Conservation (phyloP, 2,888 invertebrate species). For the Plebejus melissa region DNA sequence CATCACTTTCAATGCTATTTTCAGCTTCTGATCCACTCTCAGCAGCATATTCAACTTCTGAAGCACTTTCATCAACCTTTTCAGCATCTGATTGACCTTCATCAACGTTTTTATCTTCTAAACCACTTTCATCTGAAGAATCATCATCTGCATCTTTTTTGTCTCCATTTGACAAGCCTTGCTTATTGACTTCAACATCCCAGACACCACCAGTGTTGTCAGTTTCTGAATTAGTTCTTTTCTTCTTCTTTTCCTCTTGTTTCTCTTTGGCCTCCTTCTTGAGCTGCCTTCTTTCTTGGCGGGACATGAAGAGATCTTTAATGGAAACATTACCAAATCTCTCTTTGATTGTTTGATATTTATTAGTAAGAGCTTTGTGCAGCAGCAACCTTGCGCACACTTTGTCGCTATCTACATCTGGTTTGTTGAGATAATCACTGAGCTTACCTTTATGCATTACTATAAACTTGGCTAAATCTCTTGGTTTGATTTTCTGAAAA, state of each 20-base stretch:
- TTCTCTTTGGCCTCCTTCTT: constrained; percentile 64
- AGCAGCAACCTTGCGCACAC: constrained; percentile 65
- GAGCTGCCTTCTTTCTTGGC: constrained; percentile 60
- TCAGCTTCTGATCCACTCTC: constrained; percentile 31
- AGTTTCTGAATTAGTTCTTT: constrained; percentile 41
- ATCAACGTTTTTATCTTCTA: constrained; percentile 27
- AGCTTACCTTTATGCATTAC: constrained; percentile 61
- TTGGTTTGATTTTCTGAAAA: constrained; percentile 67
- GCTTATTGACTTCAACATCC: constrained; percentile 23
- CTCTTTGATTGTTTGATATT: constrained; percentile 57
- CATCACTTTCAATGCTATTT: constrained; percentile 30
- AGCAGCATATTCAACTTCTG: constrained; percentile 24
- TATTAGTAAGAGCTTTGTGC: constrained; percentile 62
- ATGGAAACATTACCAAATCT: constrained; percentile 62
- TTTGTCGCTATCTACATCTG: constrained; percentile 58
- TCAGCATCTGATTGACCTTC: constrained; percentile 31
- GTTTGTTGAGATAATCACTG: constrained; percentile 58
- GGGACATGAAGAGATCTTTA: constrained; percentile 66
- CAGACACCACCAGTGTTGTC: constrained; percentile 31
- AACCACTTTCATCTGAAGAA: constrained; percentile 30
- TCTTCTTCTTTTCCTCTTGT: constrained; percentile 50
- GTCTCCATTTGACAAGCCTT: not conserved
- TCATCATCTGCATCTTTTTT: constrained; percentile 32
- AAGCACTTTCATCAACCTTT: constrained; percentile 30
- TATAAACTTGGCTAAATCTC: constrained; percentile 63